Percentiles rank a stretch among this genome's conserved stretches.
Evolutionary conservation across 2,797 vertebrate genomes (phyloP).

Genomic region (Tokudaia muenninki): DNA sequence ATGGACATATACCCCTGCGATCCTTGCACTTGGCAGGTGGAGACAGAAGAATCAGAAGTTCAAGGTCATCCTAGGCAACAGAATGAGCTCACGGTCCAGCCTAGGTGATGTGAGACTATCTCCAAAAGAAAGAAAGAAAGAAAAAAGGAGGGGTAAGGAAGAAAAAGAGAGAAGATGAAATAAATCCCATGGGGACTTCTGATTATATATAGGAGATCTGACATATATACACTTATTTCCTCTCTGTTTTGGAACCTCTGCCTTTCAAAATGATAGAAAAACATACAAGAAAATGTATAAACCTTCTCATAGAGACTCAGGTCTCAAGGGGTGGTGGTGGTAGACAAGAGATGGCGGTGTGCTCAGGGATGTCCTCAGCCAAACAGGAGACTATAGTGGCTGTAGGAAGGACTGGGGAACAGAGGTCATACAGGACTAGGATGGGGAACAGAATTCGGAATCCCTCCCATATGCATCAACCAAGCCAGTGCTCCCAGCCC

Average conservation of each 20-base stretch:
- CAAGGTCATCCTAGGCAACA: neutral
- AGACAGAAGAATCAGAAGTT: neutral
- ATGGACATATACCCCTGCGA: neutral
- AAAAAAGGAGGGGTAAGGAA: too few relatives aligned
- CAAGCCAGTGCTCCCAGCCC: neutral
- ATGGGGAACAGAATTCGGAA: neutral
- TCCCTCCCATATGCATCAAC: neutral
- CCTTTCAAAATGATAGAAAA: slow-evolving; percentile 5
- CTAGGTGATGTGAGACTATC: too few relatives aligned
- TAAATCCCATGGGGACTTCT: neutral
- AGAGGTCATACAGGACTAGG: neutral
- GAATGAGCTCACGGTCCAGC: neutral
- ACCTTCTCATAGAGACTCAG: neutral
- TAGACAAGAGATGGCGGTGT: neutral
- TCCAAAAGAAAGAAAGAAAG: neutral
- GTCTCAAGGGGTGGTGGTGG: neutral
- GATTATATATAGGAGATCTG: neutral
- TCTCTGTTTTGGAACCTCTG: neutral
- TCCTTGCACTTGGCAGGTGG: neutral
- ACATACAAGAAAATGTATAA: neutral
- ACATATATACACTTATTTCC: neutral
- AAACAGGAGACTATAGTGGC: neutral
- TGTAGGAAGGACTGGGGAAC: neutral
- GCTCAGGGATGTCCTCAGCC: neutral
- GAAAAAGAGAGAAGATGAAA: neutral